These are phyloP conservation scores for Menura novaehollandiae DNA, from an alignment of 2,113 vertebrate genomes.

Conservation along the genomic window DNA sequence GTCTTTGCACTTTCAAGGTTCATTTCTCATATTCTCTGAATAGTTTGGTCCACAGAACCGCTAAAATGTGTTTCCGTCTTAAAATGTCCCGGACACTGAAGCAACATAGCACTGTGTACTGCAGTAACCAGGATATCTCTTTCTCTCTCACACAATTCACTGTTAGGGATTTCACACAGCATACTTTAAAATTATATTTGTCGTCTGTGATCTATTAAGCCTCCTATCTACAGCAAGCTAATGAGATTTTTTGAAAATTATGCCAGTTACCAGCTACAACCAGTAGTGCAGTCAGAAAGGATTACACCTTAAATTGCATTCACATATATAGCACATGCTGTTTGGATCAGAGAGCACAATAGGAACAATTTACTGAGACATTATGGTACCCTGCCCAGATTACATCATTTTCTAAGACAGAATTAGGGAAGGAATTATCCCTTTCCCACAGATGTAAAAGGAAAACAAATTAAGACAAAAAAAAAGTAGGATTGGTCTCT, in stretches of 20 bases:
- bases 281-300: background rate
- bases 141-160: background rate
- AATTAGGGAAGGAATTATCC: background rate
- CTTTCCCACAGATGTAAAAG: background rate
- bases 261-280: background rate
- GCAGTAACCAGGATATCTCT: background rate
- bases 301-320: background rate
- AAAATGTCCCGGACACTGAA: background rate
- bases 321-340: background rate
- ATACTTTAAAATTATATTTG: background rate
- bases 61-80: background rate
- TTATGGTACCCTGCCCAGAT: background rate
- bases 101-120: background rate
- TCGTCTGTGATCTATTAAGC: background rate
- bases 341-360: background rate
- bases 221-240: background rate
- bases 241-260: constrained; percentile 1
- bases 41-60: background rate
- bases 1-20: background rate
- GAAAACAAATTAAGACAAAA: background rate
- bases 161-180: background rate
- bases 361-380: background rate
- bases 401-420: background rate
- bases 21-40: background rate
- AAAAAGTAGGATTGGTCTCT: background rate